Evolutionary conservation across 2,797 vertebrate genomes (phyloP).

Genomic region (Spinus pinus): DNA sequence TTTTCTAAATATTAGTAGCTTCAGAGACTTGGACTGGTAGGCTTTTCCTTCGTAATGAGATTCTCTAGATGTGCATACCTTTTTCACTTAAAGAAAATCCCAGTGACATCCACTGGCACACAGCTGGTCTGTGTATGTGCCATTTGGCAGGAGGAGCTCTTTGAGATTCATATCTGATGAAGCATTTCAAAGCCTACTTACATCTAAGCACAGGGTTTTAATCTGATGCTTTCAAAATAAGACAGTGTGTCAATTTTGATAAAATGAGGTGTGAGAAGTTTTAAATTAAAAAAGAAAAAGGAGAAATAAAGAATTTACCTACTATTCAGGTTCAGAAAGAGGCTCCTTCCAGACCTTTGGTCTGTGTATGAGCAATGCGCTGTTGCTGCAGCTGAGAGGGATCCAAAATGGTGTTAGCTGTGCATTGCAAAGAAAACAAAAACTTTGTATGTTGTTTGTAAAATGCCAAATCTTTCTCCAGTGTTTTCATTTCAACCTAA

Average conservation of each 20-base stretch:
- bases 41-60: neutral
- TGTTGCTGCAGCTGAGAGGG: neutral
- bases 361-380: neutral
- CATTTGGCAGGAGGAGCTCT: neutral
- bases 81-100: neutral
- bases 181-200: neutral
- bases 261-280: neutral
- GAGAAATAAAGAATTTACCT: too few species aligned
- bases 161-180: neutral
- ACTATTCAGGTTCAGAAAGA: neutral
- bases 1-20: neutral
- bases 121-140: neutral
- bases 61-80: neutral
- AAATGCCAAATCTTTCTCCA: neutral
- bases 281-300: neutral
- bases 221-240: neutral
- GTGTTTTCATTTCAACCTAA: neutral
- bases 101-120: neutral
- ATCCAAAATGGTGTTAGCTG: neutral
- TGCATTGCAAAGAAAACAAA: neutral
- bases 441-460: neutral
- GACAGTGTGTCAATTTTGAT: neutral
- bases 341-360: fast-evolving
- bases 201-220: neutral
- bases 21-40: neutral